Conservation (phyloP, 92 coral and sea anemone species). For the Epizoanthus rinbou region DNA sequence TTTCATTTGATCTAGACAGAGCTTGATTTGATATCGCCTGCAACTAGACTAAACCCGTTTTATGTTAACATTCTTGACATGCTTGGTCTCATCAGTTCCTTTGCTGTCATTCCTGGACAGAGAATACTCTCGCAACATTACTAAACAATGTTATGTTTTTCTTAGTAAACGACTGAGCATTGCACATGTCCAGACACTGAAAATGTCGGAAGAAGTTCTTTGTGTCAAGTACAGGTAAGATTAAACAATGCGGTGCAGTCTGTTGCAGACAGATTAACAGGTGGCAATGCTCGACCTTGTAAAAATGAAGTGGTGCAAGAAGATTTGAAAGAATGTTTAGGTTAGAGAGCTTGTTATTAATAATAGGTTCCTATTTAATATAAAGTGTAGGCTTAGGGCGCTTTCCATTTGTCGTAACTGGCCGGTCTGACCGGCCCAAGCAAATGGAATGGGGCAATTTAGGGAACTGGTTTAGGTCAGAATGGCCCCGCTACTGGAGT, state of each 20-base stretch:
- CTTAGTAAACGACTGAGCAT: slow-evolving; percentile 85
- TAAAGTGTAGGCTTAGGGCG: too few relatives aligned
- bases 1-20: too few relatives aligned
- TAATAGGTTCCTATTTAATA: too few relatives aligned
- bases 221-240: slow-evolving; percentile 92
- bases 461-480: too few relatives aligned
- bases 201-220: slow-evolving; percentile 92
- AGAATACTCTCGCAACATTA: too few relatives aligned
- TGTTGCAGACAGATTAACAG: not conserved
- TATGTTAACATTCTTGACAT: not conserved
- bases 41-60: too few relatives aligned
- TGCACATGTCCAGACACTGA: slow-evolving; percentile 86
- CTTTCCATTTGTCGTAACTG: too few relatives aligned
- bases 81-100: not conserved
- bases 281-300: not conserved
- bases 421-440: too few relatives aligned
- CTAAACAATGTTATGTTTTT: not conserved
- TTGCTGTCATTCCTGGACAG: not conserved
- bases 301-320: not conserved
- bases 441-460: too few relatives aligned
- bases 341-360: not conserved
- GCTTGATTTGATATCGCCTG: too few relatives aligned
- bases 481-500: too few relatives aligned
- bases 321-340: not conserved
- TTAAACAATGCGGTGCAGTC: too few relatives aligned